Evolutionary conservation across 1,140 invertebrate species (phyloP).

Genomic region (Euura lappo): DNA sequence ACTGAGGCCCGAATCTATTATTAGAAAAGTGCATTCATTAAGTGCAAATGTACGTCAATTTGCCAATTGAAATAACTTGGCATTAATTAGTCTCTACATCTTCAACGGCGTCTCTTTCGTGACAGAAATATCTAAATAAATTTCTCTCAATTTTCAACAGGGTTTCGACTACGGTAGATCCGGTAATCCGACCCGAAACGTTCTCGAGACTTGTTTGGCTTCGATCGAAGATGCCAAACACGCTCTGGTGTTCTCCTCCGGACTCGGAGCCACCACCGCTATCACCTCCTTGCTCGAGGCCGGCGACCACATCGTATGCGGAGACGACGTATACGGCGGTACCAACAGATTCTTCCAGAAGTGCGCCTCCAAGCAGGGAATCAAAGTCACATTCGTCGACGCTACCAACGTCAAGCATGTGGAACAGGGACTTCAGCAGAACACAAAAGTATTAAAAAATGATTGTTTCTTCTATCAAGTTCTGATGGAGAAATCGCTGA

Average conservation of each 20-base stretch:
- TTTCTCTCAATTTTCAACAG: constrained; percentile 59
- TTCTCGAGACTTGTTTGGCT: constrained; percentile 89
- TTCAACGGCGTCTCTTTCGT: not conserved
- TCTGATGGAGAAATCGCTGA: too few species aligned
- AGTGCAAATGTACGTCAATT: not conserved
- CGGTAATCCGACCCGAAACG: constrained; percentile 93
- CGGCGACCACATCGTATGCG: constrained; percentile 91
- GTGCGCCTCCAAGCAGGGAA: constrained; percentile 71
- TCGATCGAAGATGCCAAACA: constrained; percentile 89
- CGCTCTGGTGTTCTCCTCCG: constrained; percentile 87
- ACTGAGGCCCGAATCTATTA: not conserved
- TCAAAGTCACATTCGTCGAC: constrained; percentile 85
- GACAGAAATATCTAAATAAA: not conserved
- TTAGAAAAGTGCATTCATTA: not conserved
- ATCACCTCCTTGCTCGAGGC: constrained; percentile 75
- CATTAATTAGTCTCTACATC: not conserved
- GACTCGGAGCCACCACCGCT: constrained; percentile 83
- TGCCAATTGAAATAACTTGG: constrained; percentile 1
- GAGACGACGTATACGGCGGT: constrained; percentile 96
- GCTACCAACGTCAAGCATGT: constrained; percentile 73
- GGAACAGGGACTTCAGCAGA: constrained; percentile 73
- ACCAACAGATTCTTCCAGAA: constrained; percentile 74
- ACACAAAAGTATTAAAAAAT: constrained; percentile 77
- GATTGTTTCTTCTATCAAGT: too few species aligned
- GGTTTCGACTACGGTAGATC: constrained; percentile 92